A percentile compares a stretch with the other conserved stretches of the same genome.
Conservation (phyloP, 2,113 vertebrate genomes). For the Onychorhynchus coronatus region DNA sequence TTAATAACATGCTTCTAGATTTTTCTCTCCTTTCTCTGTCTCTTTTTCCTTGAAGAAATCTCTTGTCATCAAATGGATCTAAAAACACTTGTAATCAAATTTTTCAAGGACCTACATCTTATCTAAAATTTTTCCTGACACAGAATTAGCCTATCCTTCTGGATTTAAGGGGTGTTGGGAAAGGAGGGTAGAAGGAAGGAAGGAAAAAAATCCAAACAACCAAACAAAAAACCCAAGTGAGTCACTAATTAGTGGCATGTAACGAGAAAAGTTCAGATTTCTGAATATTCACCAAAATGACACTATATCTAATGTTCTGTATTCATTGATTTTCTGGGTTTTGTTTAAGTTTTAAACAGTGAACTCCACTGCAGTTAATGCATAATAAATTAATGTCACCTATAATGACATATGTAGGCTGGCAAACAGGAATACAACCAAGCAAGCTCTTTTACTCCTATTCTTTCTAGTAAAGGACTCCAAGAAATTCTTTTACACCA, state of each 20-base stretch:
- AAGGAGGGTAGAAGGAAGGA: accelerated
- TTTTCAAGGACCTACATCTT: background rate
- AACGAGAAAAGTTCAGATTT: background rate
- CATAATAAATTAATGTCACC: slow-evolving; percentile 39
- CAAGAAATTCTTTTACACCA: background rate
- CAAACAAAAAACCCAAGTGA: background rate
- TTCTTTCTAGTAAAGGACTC: background rate
- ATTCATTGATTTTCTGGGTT: background rate
- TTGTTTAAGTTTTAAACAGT: background rate
- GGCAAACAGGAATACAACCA: slow-evolving; percentile 10
- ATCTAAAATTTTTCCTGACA: background rate
- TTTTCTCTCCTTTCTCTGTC: background rate
- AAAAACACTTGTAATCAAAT: background rate
- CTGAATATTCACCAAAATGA: background rate
- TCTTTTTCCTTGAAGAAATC: background rate
- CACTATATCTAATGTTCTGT: background rate
- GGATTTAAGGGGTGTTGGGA: accelerated
- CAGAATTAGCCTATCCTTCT: background rate
- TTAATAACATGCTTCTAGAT: background rate
- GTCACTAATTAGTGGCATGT: background rate
- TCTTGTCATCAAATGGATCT: background rate
- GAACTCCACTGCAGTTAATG: background rate
- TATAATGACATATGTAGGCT: background rate
- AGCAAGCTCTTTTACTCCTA: background rate
- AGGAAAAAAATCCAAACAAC: background rate